These are phyloP conservation scores for Chlorocebus sabaeus DNA, from an alignment of 2,113 vertebrate genomes.

Conservation along the genomic window DNA sequence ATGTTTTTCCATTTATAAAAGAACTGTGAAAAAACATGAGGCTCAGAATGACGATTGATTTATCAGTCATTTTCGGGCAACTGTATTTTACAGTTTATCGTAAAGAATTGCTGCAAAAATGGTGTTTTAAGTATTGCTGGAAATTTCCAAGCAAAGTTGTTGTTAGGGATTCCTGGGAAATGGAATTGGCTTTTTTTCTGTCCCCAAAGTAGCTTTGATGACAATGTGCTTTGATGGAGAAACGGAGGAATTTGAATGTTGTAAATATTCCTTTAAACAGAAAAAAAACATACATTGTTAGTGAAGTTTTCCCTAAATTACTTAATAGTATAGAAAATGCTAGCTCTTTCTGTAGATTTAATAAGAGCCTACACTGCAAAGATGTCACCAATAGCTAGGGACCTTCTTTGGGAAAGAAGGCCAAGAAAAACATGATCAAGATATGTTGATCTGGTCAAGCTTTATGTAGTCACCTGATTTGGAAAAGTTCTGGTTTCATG, in stretches of 20 bases:
- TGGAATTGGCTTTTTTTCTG: background rate
- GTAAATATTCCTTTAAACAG: background rate
- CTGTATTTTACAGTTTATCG: background rate
- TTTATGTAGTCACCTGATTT: background rate
- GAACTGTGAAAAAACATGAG: slow-evolving; percentile 48
- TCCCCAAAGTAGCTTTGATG: background rate
- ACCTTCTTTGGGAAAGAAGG: background rate
- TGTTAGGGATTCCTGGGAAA: background rate
- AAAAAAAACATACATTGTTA: background rate
- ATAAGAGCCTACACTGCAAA: background rate
- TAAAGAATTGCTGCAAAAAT: background rate
- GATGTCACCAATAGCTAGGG: background rate
- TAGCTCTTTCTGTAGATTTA: background rate
- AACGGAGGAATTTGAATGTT: background rate
- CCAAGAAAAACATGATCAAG: background rate
- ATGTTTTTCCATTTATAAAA: slow-evolving; percentile 74
- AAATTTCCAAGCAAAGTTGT: background rate
- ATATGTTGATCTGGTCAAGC: background rate
- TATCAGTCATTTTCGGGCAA: slow-evolving; percentile 43
- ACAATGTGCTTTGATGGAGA: background rate
- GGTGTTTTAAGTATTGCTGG: background rate
- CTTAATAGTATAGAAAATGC: background rate
- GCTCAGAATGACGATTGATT: background rate
- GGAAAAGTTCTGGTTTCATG: background rate
- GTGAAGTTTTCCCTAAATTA: background rate